phyloP scores from a whole-genome alignment of 2,888 invertebrate genomes.

The Papilio demoleus region DNA sequence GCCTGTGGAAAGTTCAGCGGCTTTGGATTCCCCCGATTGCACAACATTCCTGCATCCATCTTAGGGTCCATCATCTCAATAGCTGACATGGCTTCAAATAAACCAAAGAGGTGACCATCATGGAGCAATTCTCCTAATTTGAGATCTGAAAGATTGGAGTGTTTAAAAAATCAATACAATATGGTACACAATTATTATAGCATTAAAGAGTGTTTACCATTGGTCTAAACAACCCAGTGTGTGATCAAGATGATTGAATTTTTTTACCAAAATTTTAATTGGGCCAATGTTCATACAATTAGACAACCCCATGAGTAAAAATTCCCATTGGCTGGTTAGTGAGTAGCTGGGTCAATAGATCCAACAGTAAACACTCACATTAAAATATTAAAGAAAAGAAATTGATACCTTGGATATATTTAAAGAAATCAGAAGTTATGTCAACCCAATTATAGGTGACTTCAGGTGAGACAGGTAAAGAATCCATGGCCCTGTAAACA shows the following conservation, averaged over 20 bases:
- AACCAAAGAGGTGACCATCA: conserved; percentile 92
- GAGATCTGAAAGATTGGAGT: conserved; percentile 83
- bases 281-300: no score
- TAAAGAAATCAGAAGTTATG: conserved; percentile 83
- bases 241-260: no score
- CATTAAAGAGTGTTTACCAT: no score
- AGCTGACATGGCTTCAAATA: conserved; percentile 99
- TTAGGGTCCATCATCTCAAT: conserved; percentile 99
- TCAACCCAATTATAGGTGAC: conserved; percentile 87
- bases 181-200: background rate
- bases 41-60: conserved; percentile 99
- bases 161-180: background rate
- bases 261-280: no score
- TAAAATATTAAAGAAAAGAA: background rate
- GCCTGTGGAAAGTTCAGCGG: conserved; percentile 94
- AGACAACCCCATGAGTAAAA: no score
- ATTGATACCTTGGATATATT: conserved; percentile 71
- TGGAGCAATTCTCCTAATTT: conserved; percentile 95
- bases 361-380: background rate
- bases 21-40: conserved; percentile 93
- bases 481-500: conserved; percentile 71
- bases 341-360: no score
- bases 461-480: conserved; percentile 68
- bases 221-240: no score
- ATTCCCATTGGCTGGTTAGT: no score